These are phyloP conservation scores for Molossus alvarezi DNA, from an alignment of 2,797 vertebrate genomes.

Conservation along the genomic window DNA sequence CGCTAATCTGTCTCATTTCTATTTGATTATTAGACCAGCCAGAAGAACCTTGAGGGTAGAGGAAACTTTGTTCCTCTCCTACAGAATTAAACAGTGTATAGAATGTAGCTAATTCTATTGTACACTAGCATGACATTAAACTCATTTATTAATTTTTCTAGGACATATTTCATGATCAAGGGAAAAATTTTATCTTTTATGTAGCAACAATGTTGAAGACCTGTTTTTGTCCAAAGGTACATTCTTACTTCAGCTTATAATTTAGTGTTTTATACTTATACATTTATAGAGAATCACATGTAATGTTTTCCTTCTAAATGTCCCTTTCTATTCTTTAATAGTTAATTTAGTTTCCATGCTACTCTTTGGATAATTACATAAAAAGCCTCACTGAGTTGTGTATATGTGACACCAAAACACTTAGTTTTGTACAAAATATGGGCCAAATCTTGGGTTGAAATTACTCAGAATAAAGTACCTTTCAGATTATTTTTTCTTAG, in stretches of 20 bases:
- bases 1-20: background rate
- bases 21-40: background rate
- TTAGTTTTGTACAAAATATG: slow-evolving; percentile 9
- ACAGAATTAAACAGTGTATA: background rate
- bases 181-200: slow-evolving; percentile 49
- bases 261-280: slow-evolving; percentile 32
- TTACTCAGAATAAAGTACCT: slow-evolving; percentile 18
- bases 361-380: slow-evolving; percentile 33
- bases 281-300: background rate
- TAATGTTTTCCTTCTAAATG: background rate
- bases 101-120: background rate
- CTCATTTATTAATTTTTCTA: background rate
- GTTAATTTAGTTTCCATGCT: slow-evolving; percentile 39
- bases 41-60: background rate
- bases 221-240: background rate
- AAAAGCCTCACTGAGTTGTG: slow-evolving; percentile 2
- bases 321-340: slow-evolving; percentile 5
- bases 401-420: background rate
- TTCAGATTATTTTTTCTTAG: slow-evolving; percentile 10
- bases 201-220: background rate
- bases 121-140: slow-evolving; percentile 27
- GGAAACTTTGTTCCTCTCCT: background rate
- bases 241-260: slow-evolving; percentile 17
- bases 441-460: slow-evolving; percentile 21
- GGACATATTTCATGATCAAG: slow-evolving; percentile 38